Conservation (phyloP, 1,140 invertebrate species). For the Drosophila orosa region DNA sequence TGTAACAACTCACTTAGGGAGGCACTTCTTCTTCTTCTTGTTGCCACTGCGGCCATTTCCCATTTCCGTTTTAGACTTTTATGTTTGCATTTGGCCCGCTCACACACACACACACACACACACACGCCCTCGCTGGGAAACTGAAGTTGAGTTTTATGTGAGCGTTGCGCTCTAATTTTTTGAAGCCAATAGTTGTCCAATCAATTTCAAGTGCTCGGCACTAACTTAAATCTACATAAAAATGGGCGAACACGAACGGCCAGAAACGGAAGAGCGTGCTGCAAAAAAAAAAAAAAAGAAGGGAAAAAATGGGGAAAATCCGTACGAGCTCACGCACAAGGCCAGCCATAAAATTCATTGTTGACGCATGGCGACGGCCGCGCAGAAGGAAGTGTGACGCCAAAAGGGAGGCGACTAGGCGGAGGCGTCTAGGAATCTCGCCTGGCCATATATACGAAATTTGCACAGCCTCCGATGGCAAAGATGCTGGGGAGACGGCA, state of each 20-base stretch:
- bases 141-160: constrained; percentile 63
- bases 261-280: constrained; percentile 13
- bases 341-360: constrained; percentile 66
- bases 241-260: constrained; percentile 38
- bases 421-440: constrained; percentile 47
- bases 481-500: constrained; percentile 20
- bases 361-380: constrained; percentile 53
- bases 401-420: not conserved
- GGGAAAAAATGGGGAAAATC: not conserved
- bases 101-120: not conserved
- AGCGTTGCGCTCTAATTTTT: constrained; percentile 73
- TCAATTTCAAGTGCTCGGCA: constrained; percentile 74
- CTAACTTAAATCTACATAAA: constrained; percentile 79
- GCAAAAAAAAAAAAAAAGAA: constrained; percentile 3
- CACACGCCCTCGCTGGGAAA: constrained; percentile 4
- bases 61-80: constrained; percentile 70
- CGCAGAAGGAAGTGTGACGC: not conserved
- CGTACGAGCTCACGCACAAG: constrained; percentile 45
- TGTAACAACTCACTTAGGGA: constrained; percentile 57
- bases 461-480: constrained; percentile 27
- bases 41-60: constrained; percentile 44
- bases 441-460: constrained; percentile 59
- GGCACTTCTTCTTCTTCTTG: constrained; percentile 10
- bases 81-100: constrained; percentile 58
- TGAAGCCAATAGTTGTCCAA: constrained; percentile 77